A percentile compares a stretch with the other conserved stretches of the same genome.
Conservation (phyloP, 2,888 invertebrate genomes). For the Dysmachus trigonus region DNA sequence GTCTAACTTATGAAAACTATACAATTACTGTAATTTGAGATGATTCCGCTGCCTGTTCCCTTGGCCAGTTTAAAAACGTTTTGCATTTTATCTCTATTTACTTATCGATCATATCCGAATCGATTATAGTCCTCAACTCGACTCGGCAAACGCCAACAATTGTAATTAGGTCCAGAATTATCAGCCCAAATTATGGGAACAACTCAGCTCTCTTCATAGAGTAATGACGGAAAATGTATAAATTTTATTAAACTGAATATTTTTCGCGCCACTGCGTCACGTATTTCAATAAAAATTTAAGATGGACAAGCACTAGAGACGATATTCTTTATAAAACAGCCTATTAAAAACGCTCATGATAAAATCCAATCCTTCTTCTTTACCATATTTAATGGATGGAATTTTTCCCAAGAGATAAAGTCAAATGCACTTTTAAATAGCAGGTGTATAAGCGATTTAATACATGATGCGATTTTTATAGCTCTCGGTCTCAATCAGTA, state of each 20-base stretch:
- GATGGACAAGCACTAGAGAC: background rate
- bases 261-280: background rate
- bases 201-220: background rate
- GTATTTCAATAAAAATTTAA: background rate
- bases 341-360: background rate
- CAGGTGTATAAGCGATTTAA: background rate
- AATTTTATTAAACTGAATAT: background rate
- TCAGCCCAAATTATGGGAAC: background rate
- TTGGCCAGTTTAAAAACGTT: background rate
- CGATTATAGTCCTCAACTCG: background rate
- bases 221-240: background rate
- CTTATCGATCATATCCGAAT: background rate
- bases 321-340: background rate
- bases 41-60: background rate
- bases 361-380: background rate
- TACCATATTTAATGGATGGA: background rate
- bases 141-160: background rate
- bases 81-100: constrained; percentile 23
- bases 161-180: background rate
- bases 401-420: background rate
- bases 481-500: background rate
- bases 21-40: constrained; percentile 43
- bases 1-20: constrained; percentile 28
- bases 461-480: background rate
- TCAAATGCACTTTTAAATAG: background rate